Conservation (phyloP, 2,888 invertebrate species). For the Helleia helle region DNA sequence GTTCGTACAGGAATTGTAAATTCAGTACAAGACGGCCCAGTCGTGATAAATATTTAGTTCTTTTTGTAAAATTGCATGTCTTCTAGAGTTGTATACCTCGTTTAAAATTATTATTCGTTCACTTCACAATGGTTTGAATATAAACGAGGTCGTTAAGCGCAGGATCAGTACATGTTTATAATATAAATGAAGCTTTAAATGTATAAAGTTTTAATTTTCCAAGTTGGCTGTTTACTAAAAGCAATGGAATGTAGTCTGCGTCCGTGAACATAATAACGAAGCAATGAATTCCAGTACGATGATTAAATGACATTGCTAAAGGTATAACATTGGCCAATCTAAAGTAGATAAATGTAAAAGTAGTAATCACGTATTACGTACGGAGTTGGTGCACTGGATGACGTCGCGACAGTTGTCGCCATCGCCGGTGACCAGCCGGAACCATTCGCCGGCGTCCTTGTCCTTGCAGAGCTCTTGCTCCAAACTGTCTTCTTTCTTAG, state of each 20-base stretch:
- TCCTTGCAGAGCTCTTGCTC: slow-evolving; percentile 93
- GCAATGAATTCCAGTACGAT: background rate
- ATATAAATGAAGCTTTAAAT: background rate
- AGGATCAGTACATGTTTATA: slow-evolving; percentile 13
- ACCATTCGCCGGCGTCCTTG: slow-evolving; percentile 96
- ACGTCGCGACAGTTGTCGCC: slow-evolving; percentile 95
- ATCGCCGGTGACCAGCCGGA: slow-evolving; percentile 90
- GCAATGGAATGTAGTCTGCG: background rate
- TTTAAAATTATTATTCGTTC: background rate
- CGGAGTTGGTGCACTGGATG: slow-evolving; percentile 95
- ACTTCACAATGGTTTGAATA: background rate
- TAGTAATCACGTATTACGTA: slow-evolving; percentile 58
- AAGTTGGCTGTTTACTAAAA: background rate
- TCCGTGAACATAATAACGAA: slow-evolving; percentile 1
- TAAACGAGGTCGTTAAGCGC: slow-evolving; percentile 13
- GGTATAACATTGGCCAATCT: slow-evolving; percentile 7
- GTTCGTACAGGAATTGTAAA: too few relatives aligned
- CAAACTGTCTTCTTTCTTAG: slow-evolving; percentile 89
- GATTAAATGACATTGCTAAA: slow-evolving; percentile 15
- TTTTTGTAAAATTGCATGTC: too few relatives aligned
- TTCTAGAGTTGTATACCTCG: too few relatives aligned
- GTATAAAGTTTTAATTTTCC: background rate
- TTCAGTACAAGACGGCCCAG: too few relatives aligned
- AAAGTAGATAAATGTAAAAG: slow-evolving; percentile 27
- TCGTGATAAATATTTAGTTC: too few relatives aligned